Base-by-base conservation (phyloP, 2,797 vertebrate species). In the Phalloptychus januarius region DNA sequence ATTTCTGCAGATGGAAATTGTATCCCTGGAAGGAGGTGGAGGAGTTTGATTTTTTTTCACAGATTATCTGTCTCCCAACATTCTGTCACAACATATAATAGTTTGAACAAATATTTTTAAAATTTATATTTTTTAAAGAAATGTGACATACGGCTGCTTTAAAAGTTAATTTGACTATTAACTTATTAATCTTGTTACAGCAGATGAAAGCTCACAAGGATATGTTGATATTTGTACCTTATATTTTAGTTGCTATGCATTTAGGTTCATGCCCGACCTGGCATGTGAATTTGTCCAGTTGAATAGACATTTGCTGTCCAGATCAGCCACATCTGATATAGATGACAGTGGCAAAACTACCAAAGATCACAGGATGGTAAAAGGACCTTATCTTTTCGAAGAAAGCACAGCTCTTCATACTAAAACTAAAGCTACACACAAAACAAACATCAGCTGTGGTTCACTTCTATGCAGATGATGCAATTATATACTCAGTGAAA, bases 101-200 rank as follows among this genome's bases (percentile, higher is more conserved):
- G 44, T 45, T 45, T 45, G 15, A 45, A 45, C 44, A 45, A 16
- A 45, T 15, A 45, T 45, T 42, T 42, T 8, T 4, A 15, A 45
- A 15, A 15, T 0, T 15, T 15, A 44, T 12, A 45, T 45, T 45
- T 45, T 15, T 45, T 45, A 13, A 13, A 45, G 13, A 45, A 45
- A 16, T 0, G 15, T 45, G 44, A 45, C 44, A 45, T 45, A 45
- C 13, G 15, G 45, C 45, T 16, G 45, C 45, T 46, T 46, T 46
- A 20, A 65, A 38, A 56, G 33, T 63, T 31, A 31, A 46, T 72
- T 45, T 70, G 28, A 75, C 31, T 70, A 77, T 61, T 7, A 44
- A 70, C 28, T 70, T 28, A 28, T n/a, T 44, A 8, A n/a, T 72
- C 46, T 31, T 36, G 7, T 65, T 72, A 33, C 16, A 20, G 5